A percentile compares a stretch with the other conserved stretches of the same genome.
Evolutionary conservation across 2,888 invertebrate species (phyloP).

Genomic region (Byasa hedistus): DNA sequence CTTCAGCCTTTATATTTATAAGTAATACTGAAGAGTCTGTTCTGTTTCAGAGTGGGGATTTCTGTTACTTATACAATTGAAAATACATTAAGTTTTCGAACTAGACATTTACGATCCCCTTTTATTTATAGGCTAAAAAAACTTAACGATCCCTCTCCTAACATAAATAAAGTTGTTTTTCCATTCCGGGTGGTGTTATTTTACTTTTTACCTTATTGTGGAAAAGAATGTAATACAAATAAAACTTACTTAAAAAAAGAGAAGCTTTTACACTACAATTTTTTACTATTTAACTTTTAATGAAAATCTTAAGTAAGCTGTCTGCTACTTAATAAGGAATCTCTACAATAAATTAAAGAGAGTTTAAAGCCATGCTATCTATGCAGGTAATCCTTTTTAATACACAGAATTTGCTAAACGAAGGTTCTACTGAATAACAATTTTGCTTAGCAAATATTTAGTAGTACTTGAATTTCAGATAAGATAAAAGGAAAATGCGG

Average conservation of each 20-base stretch:
- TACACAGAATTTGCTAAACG: constrained; percentile 6
- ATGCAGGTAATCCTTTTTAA: not conserved
- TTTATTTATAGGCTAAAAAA: constrained; percentile 48
- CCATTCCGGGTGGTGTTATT: not conserved
- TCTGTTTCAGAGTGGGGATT: not conserved
- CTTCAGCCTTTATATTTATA: not conserved
- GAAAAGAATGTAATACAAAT: not conserved
- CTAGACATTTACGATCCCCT: constrained; percentile 51
- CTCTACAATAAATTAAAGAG: no score
- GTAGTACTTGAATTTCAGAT: constrained; percentile 26
- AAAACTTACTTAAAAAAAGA: no score
- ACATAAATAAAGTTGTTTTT: constrained; percentile 37
- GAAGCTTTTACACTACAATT: no score
- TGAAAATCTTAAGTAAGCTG: no score
- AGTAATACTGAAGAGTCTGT: not conserved
- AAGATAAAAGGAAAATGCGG: constrained; percentile 13
- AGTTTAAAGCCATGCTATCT: no score
- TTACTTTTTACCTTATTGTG: not conserved
- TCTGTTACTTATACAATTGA: constrained; percentile 44
- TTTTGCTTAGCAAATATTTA: constrained; percentile 21
- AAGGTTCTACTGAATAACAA: constrained; percentile 14
- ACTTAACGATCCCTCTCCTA: constrained; percentile 35
- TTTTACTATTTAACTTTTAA: no score
- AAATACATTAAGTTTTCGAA: constrained; percentile 57
- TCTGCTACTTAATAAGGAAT: no score